phyloP scores from a whole-genome alignment of 2,888 invertebrate genomes.

The Ophraella communa region DNA sequence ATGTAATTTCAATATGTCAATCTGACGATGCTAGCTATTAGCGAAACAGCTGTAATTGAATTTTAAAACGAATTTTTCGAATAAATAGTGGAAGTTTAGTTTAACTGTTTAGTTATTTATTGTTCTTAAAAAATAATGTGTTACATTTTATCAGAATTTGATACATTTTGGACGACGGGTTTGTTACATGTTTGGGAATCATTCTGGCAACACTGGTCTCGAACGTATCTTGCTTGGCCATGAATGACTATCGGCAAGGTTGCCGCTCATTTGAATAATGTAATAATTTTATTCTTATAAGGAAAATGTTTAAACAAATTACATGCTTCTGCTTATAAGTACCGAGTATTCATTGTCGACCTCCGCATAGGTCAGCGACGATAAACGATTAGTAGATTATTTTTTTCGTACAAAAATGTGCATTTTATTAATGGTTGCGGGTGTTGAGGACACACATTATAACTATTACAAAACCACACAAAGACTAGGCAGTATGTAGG shows the following conservation, averaged over 20 bases:
- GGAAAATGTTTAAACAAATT: constrained; percentile 23
- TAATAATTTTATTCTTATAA: constrained; percentile 27
- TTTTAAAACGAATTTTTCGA: no score
- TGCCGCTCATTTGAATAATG: constrained; percentile 29
- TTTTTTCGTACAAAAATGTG: constrained; percentile 5
- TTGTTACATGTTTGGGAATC: no score
- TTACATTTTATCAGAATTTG: no score
- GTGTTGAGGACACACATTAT: background rate
- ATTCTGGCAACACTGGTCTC: no score
- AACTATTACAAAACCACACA: background rate
- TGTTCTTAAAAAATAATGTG: no score
- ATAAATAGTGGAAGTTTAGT: no score
- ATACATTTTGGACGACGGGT: no score
- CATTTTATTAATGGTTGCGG: background rate
- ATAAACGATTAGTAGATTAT: constrained; percentile 1
- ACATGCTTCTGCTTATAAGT: constrained; percentile 17
- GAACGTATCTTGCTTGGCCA: constrained; percentile 43
- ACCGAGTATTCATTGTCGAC: constrained; percentile 7
- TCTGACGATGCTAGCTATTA: no score
- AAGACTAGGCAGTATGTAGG: background rate
- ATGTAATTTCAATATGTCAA: no score
- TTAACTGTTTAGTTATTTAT: no score
- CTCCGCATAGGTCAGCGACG: background rate
- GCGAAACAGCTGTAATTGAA: no score
- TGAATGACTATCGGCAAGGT: constrained; percentile 50